These are phyloP conservation scores for Hassar affinis DNA, from an alignment of 2,113 vertebrate genomes.

Conservation along the genomic window DNA sequence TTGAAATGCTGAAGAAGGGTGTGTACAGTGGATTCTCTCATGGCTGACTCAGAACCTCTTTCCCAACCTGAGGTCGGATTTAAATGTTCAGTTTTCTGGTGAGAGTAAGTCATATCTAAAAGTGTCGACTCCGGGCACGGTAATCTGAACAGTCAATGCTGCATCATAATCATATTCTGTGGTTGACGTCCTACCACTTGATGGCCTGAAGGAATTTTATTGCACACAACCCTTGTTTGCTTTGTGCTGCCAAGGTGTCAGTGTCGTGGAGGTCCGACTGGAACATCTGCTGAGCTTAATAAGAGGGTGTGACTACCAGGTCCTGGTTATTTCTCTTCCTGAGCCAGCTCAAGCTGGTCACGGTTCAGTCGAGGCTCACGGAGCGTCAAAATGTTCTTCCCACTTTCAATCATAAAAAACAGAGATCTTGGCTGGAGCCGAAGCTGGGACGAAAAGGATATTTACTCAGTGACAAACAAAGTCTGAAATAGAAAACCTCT, in stretches of 20 bases:
- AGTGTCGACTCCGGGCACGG: neutral
- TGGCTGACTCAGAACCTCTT: conserved; percentile 4
- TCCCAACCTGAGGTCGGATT: conserved; percentile 8
- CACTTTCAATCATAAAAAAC: conserved; percentile 29
- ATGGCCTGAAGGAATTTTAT: neutral
- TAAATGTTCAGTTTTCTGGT: neutral
- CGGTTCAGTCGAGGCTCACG: conserved; percentile 20
- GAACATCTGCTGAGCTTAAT: conserved; percentile 31
- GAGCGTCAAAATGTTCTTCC: conserved; percentile 30
- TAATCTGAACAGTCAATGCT: conserved; percentile 8
- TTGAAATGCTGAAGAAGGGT: conserved; percentile 23
- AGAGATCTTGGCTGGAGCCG: neutral
- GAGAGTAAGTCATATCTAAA: conserved; percentile 1
- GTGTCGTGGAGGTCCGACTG: conserved; percentile 2
- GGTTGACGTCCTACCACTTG: conserved; percentile 2
- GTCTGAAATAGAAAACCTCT: conserved; percentile 39
- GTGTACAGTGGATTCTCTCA: conserved; percentile 28
- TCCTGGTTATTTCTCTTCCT: conserved; percentile 10
- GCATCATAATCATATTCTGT: conserved; percentile 4
- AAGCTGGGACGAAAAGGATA: conserved; percentile 14
- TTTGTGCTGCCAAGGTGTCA: conserved; percentile 18
- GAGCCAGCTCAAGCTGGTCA: conserved; percentile 27
- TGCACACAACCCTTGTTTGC: neutral
- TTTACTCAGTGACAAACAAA: conserved; percentile 46
- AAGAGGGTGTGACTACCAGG: conserved; percentile 35